Evolutionary conservation across 2,113 vertebrate species (phyloP).

Genomic region (Cebidichthys violaceus): DNA sequence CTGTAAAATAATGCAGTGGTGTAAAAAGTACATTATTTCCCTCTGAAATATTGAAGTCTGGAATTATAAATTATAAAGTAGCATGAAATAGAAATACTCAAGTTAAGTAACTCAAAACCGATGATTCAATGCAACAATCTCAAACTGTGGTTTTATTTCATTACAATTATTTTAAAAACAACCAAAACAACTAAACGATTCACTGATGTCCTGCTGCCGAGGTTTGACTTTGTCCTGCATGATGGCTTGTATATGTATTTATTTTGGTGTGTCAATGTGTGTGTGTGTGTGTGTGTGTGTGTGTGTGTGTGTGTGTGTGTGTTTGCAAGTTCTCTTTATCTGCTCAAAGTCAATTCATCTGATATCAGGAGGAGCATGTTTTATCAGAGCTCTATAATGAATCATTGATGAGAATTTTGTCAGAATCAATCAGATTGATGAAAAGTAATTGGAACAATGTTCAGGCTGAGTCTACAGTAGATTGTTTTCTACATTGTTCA

Average conservation of each 20-base stretch:
- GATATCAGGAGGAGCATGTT: background rate
- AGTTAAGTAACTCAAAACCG: background rate
- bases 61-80: background rate
- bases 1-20: background rate
- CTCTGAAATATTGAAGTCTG: background rate
- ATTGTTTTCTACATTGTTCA: conserved; percentile 15
- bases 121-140: background rate
- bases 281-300: background rate
- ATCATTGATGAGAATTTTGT: background rate
- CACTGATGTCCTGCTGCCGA: background rate
- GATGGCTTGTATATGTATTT: background rate
- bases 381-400: conserved; percentile 4
- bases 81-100: background rate
- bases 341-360: conserved; percentile 8
- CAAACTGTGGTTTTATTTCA: background rate
- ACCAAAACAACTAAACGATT: background rate
- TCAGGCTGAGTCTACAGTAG: background rate
- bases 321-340: background rate
- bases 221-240: too few relatives aligned
- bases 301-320: background rate
- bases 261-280: background rate
- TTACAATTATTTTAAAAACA: background rate
- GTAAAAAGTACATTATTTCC: background rate
- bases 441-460: background rate
- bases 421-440: conserved; percentile 15